Conservation (phyloP, 2,888 invertebrate genomes). For the Drosophila borborema region DNA sequence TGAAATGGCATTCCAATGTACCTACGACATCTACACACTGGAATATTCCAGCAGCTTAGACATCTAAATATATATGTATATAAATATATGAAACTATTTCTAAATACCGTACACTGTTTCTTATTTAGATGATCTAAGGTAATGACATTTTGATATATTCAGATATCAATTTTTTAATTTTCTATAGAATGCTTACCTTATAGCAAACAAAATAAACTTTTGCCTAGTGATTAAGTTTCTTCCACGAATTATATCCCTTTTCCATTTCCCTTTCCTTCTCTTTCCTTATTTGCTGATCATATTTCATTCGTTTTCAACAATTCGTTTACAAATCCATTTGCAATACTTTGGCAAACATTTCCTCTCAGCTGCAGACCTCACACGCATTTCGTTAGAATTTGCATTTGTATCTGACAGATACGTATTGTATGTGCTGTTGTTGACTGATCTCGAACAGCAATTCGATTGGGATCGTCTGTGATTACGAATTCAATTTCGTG, state of each 20-base stretch:
- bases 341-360: constrained; percentile 21
- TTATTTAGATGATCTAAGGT: background rate
- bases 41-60: constrained; percentile 6
- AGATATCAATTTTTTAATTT: background rate
- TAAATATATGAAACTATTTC: background rate
- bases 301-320: constrained; percentile 26
- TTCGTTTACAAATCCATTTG: constrained; percentile 25
- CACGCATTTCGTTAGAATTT: constrained; percentile 23
- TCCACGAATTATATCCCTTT: background rate
- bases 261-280: too few relatives aligned
- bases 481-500: constrained; percentile 31
- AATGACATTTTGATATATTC: background rate
- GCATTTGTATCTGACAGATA: constrained; percentile 46
- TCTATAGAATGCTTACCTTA: background rate
- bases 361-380: constrained; percentile 14
- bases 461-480: constrained; percentile 33
- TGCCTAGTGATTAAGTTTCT: background rate
- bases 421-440: constrained; percentile 8
- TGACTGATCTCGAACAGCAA: constrained; percentile 24
- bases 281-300: constrained; percentile 14
- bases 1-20: constrained; percentile 28
- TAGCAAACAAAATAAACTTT: background rate
- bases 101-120: background rate
- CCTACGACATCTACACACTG: background rate
- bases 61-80: background rate